phyloP scores from a whole-genome alignment of 2,797 vertebrate genomes.

The Sebastes baramenuke region DNA sequence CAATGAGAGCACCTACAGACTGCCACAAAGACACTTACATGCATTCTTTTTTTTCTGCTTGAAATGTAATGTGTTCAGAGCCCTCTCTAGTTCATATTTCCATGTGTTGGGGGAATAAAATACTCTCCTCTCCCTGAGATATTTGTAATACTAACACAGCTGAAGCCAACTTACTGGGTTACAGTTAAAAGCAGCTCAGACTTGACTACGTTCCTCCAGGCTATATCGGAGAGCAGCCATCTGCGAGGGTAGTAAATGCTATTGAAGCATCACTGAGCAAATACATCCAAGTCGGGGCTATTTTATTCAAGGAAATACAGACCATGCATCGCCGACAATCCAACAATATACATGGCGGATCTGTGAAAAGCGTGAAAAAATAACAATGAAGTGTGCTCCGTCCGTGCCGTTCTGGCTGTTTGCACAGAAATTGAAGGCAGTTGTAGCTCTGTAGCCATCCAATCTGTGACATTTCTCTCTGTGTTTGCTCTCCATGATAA shows the following conservation, averaged over 20 bases:
- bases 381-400: constrained; percentile 12
- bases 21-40: background rate
- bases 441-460: background rate
- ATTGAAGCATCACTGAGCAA: constrained; percentile 80
- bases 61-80: background rate
- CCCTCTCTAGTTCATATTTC: constrained; percentile 29
- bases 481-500: background rate
- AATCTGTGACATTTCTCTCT: background rate
- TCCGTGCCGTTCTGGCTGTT: constrained; percentile 2
- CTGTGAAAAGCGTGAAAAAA: constrained; percentile 41
- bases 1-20: background rate
- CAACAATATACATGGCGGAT: constrained; percentile 56
- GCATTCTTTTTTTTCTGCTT: background rate
- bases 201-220: constrained; percentile 66
- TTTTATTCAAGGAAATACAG: constrained; percentile 78
- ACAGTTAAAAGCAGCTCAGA: constrained; percentile 68
- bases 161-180: constrained; percentile 65
- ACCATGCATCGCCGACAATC: constrained; percentile 63
- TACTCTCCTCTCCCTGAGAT: constrained; percentile 30
- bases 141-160: constrained; percentile 67
- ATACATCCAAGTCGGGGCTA: constrained; percentile 74
- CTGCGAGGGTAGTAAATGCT: constrained; percentile 79
- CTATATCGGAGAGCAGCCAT: constrained; percentile 70
- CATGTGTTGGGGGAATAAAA: constrained; percentile 23
- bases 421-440: background rate